Evolutionary conservation across 2,888 invertebrate species (phyloP).

Genomic region (Drosophila monieri): DNA sequence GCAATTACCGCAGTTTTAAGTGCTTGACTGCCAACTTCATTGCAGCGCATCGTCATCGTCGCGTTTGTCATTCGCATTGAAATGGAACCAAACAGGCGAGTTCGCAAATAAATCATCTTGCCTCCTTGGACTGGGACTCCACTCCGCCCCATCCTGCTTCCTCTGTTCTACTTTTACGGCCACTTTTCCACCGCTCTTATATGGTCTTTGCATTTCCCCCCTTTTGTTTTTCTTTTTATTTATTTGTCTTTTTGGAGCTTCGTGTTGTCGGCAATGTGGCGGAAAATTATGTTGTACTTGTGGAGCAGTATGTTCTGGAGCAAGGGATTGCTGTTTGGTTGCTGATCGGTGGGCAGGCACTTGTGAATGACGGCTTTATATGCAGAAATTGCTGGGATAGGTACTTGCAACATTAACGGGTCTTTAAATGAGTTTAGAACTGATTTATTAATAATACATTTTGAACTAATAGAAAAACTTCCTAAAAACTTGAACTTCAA

Average conservation of each 20-base stretch:
- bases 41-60: slow-evolving; percentile 69
- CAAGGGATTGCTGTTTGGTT: neutral
- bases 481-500: neutral
- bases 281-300: slow-evolving; percentile 79
- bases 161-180: slow-evolving; percentile 25
- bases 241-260: slow-evolving; percentile 42
- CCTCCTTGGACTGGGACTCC: neutral
- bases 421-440: neutral
- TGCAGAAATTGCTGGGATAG: neutral
- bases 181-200: slow-evolving; percentile 34
- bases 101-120: slow-evolving; percentile 78
- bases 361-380: slow-evolving; percentile 25
- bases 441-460: neutral
- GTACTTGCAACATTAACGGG: neutral
- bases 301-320: slow-evolving; percentile 27
- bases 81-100: slow-evolving; percentile 78
- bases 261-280: slow-evolving; percentile 75
- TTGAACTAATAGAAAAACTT: neutral
- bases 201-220: slow-evolving; percentile 18
- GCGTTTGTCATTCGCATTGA: slow-evolving; percentile 79
- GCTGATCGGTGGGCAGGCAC: slow-evolving; percentile 28
- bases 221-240: slow-evolving; percentile 60
- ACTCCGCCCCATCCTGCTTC: slow-evolving; percentile 12
- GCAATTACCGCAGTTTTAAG: slow-evolving; percentile 80
- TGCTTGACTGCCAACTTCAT: slow-evolving; percentile 67